Evolutionary conservation across 35 echinoderm and acorn worm genomes (phyloP).

Genomic region (Lytechinus pictus): DNA sequence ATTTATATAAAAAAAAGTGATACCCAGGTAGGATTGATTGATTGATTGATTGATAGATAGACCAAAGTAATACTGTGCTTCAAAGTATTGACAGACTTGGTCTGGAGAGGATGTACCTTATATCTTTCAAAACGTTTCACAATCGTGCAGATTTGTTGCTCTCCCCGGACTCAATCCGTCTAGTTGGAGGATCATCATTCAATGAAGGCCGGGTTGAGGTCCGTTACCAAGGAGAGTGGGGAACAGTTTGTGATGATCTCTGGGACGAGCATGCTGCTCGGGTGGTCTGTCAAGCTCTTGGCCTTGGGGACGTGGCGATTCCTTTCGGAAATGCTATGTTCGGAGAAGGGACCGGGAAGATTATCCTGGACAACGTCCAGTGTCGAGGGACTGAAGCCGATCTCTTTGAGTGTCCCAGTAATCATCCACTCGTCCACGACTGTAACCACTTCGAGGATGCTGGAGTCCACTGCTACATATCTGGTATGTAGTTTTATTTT

Average conservation of each 20-base stretch:
- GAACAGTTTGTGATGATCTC: neutral
- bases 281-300: neutral
- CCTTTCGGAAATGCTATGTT: neutral
- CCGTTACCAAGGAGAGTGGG: neutral
- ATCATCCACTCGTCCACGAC: neutral
- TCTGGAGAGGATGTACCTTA: too few species aligned
- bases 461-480: neutral
- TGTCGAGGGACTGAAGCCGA: neutral
- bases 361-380: neutral
- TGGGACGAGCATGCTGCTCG: neutral
- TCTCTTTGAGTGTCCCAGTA: neutral
- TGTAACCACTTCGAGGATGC: neutral
- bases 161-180: neutral
- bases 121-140: too few species aligned
- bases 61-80: too few species aligned
- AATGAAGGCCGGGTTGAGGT: neutral
- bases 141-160: too few species aligned
- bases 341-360: neutral
- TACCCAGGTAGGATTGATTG: too few species aligned
- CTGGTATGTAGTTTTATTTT: neutral
- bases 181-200: neutral
- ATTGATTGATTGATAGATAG: too few species aligned
- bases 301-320: neutral
- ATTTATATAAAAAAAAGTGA: too few species aligned
- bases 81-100: too few species aligned